Percentiles rank a stretch among this genome's conserved stretches.
These are phyloP conservation scores for Acanthisitta chloris DNA, from an alignment of 2,113 vertebrate genomes.

Conservation along the genomic window DNA sequence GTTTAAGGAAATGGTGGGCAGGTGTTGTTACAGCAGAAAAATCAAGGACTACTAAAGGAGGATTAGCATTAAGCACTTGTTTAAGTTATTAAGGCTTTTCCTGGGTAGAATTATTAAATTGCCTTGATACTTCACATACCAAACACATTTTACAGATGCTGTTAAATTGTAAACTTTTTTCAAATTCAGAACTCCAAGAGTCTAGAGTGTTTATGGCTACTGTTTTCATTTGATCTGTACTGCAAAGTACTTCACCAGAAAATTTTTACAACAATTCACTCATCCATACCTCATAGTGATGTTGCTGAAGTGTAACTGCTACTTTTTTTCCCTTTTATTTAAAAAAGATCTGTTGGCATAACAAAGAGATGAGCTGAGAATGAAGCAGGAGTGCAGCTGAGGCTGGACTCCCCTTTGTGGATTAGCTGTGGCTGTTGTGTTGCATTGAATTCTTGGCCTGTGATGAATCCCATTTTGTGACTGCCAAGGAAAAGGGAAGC, in stretches of 20 bases:
- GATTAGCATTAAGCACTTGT: background rate
- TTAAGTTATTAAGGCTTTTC: background rate
- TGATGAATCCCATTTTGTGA: background rate
- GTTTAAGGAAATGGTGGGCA: background rate
- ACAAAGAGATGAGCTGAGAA: background rate
- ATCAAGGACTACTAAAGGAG: background rate
- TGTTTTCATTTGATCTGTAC: background rate
- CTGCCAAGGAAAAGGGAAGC: background rate
- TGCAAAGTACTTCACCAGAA: background rate
- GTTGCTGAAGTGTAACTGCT: background rate
- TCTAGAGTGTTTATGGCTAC: background rate
- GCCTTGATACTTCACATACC: rapidly evolving
- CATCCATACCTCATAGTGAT: rapidly evolving
- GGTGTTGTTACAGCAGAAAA: background rate
- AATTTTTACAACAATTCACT: background rate
- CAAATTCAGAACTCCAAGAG: background rate
- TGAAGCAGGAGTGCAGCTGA: background rate
- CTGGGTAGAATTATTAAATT: background rate
- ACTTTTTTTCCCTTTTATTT: background rate
- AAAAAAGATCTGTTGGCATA: background rate
- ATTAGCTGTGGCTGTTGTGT: rapidly evolving
- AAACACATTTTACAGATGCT: too few species aligned
- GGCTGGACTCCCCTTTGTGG: rapidly evolving
- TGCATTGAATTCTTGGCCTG: rapidly evolving
- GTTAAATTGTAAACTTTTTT: too few species aligned